Evolutionary conservation across 2,797 vertebrate genomes (phyloP).

Genomic region (Crax fasciolata): DNA sequence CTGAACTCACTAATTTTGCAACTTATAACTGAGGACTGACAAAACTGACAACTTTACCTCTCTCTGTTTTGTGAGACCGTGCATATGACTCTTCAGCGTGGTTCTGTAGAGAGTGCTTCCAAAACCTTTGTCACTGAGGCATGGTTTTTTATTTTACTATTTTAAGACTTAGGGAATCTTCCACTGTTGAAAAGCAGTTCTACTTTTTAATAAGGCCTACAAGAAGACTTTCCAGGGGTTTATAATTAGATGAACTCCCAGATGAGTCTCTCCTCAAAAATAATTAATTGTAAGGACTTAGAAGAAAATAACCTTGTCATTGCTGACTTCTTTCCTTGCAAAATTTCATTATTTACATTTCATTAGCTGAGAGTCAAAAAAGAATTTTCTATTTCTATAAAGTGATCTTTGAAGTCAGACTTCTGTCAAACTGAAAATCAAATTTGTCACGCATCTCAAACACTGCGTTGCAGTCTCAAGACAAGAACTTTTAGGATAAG

Average conservation of each 20-base stretch:
- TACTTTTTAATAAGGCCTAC: not conserved
- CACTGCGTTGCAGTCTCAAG: not conserved
- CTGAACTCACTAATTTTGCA: not conserved
- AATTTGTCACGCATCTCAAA: not conserved
- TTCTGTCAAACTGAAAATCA: not conserved
- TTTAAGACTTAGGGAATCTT: not conserved
- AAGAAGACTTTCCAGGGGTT: not conserved
- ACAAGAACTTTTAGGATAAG: not conserved
- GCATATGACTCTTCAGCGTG: not conserved
- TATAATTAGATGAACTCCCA: slow-evolving; percentile 1
- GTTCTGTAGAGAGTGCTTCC: not conserved
- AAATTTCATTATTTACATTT: not conserved
- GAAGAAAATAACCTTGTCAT: slow-evolving; percentile 3
- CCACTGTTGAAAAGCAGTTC: not conserved
- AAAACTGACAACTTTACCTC: not conserved
- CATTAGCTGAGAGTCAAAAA: not conserved
- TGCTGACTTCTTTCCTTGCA: not conserved
- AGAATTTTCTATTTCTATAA: not conserved
- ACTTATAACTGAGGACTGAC: not conserved
- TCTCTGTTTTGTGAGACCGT: not conserved
- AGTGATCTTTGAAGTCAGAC: not conserved
- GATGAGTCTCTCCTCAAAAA: slow-evolving; percentile 1
- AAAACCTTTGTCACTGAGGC: not conserved
- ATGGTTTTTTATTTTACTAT: not conserved
- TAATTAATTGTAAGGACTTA: slow-evolving; percentile 10